phyloP scores from a whole-genome alignment of 2,888 invertebrate genomes.

The Brassicogethes aeneus region DNA sequence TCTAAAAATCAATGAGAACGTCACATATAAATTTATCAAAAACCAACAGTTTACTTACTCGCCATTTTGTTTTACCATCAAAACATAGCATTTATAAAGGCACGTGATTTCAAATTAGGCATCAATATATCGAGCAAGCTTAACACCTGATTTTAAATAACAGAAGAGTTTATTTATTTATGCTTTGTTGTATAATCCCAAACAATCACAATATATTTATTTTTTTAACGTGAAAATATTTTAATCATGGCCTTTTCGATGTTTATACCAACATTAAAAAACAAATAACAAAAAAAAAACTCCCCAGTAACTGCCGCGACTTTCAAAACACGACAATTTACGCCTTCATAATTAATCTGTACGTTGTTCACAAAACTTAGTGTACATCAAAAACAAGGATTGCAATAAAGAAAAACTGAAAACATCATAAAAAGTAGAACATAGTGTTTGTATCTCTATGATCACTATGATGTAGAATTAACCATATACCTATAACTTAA shows the following conservation, averaged over 20 bases:
- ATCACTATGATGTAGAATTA: too few species aligned
- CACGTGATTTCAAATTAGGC: conserved; percentile 32
- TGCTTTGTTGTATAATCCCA: neutral
- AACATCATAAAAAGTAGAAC: too few species aligned
- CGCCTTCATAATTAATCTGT: too few species aligned
- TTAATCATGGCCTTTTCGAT: conserved; percentile 15
- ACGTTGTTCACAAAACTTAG: too few species aligned
- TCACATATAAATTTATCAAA: conserved; percentile 15
- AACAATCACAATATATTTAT: conserved; percentile 11
- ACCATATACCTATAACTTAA: too few species aligned
- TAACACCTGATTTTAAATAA: conserved; percentile 13
- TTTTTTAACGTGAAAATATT: conserved; percentile 14
- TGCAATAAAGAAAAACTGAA: too few species aligned
- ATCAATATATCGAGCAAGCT: conserved; percentile 12
- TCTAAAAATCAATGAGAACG: conserved; percentile 30
- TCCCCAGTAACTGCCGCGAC: neutral
- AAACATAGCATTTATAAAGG: conserved; percentile 38
- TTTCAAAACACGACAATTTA: too few species aligned
- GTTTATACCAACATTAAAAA: conserved; percentile 17
- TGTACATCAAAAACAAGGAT: too few species aligned
- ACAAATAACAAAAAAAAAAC: conserved; percentile 9
- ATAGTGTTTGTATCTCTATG: too few species aligned
- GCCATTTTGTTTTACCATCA: conserved; percentile 40
- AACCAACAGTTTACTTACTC: conserved; percentile 33
- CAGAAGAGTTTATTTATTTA: conserved; percentile 7